Base-by-base conservation (phyloP, 2,113 vertebrate genomes). In the Cryptotis parvus region DNA sequence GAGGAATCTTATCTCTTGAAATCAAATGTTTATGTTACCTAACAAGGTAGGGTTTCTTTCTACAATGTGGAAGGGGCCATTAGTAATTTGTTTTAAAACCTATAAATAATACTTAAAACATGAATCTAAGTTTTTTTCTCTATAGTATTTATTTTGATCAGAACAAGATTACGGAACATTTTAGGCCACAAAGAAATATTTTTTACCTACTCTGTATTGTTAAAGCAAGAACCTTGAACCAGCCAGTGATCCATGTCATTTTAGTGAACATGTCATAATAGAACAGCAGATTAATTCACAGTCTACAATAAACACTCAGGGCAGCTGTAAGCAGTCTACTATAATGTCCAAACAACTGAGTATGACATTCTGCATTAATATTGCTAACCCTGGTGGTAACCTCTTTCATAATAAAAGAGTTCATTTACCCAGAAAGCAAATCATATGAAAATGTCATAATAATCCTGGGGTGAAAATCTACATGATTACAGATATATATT, bases 221-320 rank as follows among this genome's bases (percentile, higher is more conserved):
- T 90, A 11, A 69, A 86, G 86, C 20, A 37, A 76, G 81, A 90
- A 84, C 83, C 72, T 96, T 91, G 80, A 95, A 86, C 72, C 11
- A 94, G 41, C 31, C 84, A 84, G 65, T 77, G 86, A 93, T 91
- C 73, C 68, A n/a, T 93, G 84, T 86, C 86, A 93, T 91, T 93
- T 94, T 82, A 90, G 68, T 72, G 83, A 94, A 94, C 77, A 87
- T 96, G 93, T 96, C 87, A 93, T 8, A 69, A 91, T 94, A 78
- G 35, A 93, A 84, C n/a, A 90, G 63, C 69, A 91, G 80, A 95
- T 88, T 95, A 93, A 96, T 95, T 96, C 92, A 91, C 43, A 88
- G 27, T 49, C 81, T 88, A 83, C 61, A 87, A 58, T 90, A 96
- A 95, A 92, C 84, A 89, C 92, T 78, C 4, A 3, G 69, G 80